Conservation (phyloP, 2,797 vertebrate genomes). For the Pangasius mekongensis region DNA sequence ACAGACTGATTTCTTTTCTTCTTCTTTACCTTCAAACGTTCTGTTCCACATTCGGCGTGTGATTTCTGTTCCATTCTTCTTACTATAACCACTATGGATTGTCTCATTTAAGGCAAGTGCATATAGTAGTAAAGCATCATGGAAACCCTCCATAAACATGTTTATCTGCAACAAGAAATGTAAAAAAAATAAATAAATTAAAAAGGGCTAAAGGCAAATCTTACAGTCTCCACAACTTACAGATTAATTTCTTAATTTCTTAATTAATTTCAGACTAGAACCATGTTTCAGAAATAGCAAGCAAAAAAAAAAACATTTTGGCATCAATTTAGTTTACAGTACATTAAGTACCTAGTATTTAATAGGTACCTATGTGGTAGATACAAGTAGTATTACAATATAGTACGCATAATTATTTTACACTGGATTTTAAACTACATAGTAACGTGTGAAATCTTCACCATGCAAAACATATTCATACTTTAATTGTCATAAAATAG, state of each 20-base stretch:
- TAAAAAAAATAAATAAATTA: not conserved
- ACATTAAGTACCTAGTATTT: not conserved
- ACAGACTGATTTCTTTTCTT: not conserved
- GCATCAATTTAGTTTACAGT: not conserved
- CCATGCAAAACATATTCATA: not conserved
- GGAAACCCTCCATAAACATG: conserved; percentile 98
- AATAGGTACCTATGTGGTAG: not conserved
- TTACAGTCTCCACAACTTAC: not conserved
- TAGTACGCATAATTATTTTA: not conserved
- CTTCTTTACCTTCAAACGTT: conserved; percentile 89
- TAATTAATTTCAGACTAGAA: not conserved
- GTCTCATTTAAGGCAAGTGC: conserved; percentile 88
- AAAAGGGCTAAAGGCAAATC: not conserved
- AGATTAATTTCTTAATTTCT: not conserved
- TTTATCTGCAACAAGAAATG: conserved; percentile 81
- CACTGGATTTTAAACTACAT: not conserved
- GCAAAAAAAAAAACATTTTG: not conserved
- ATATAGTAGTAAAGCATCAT: conserved; percentile 92
- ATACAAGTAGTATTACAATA: not conserved
- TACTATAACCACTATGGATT: conserved; percentile 86
- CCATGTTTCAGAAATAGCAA: not conserved
- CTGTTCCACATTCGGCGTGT: conserved; percentile 90
- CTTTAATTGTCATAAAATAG: not conserved
- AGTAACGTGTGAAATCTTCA: not conserved
- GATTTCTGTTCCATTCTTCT: conserved; percentile 89